Percentiles rank a stretch among this genome's conserved stretches.
These are phyloP conservation scores for Alces alces DNA, from an alignment of 2,113 vertebrate genomes.

Conservation along the genomic window DNA sequence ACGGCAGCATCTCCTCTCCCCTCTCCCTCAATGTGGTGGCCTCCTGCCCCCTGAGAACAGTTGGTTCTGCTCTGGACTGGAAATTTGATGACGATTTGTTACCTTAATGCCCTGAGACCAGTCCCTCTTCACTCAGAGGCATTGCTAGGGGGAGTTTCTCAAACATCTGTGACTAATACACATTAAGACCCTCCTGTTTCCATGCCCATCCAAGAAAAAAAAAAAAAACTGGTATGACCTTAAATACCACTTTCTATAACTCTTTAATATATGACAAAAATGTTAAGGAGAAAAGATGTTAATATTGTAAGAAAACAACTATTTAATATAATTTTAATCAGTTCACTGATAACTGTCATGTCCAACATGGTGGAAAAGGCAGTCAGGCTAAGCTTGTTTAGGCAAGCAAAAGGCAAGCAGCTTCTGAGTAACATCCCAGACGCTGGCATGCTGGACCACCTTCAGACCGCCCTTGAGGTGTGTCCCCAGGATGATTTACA, in stretches of 20 bases:
- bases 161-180: background rate
- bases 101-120: background rate
- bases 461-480: background rate
- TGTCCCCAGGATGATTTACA: accelerated
- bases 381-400: background rate
- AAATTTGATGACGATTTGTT: background rate
- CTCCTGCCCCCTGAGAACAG: background rate
- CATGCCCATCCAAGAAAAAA: background rate
- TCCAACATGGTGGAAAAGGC: background rate
- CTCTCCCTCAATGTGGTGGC: accelerated
- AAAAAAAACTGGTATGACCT: background rate
- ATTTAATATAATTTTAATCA: background rate
- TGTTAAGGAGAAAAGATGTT: background rate
- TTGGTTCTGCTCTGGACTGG: background rate
- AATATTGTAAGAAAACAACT: background rate
- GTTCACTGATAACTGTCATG: background rate
- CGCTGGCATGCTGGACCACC: background rate
- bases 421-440: background rate
- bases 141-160: background rate
- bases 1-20: background rate
- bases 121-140: background rate
- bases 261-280: background rate
- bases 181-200: background rate
- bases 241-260: background rate
- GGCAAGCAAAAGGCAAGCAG: background rate